A percentile compares a stretch with the other conserved stretches of the same genome.
These are phyloP conservation scores for Diplolepis rosae DNA, from an alignment of 2,888 invertebrate genomes.

Conservation along the genomic window DNA sequence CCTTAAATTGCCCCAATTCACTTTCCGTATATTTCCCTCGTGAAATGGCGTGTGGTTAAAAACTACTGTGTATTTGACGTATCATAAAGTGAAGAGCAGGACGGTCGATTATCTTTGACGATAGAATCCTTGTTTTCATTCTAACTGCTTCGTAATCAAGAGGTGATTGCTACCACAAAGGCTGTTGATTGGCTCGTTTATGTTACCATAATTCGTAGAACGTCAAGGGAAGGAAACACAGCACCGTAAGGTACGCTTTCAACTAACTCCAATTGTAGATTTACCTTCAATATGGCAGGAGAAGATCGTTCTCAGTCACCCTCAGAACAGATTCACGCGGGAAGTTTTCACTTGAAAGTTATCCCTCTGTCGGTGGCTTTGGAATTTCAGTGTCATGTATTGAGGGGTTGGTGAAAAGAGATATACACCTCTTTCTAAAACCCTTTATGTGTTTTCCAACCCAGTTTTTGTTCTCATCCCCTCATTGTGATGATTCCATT, in stretches of 20 bases:
- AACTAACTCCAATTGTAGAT: too few relatives aligned
- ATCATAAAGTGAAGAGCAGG: background rate
- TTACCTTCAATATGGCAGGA: conserved; percentile 34
- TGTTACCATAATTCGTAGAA: conserved; percentile 54
- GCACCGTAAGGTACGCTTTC: too few relatives aligned
- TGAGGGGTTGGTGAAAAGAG: conserved; percentile 4
- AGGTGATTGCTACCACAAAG: conserved; percentile 66
- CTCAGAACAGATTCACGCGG: conserved; percentile 44
- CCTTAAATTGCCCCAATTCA: background rate
- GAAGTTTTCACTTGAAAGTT: conserved; percentile 26
- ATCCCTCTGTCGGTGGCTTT: conserved; percentile 20
- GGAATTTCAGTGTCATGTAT: conserved; percentile 6
- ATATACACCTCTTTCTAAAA: background rate
- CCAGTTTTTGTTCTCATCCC: too few relatives aligned
- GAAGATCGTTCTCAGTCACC: conserved; percentile 29
- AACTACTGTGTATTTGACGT: background rate
- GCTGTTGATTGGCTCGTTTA: conserved; percentile 70
- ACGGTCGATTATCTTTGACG: conserved; percentile 37
- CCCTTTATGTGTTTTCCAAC: background rate
- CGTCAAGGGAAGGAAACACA: conserved; percentile 35
- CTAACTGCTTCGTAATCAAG: conserved; percentile 66
- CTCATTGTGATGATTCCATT: too few relatives aligned
- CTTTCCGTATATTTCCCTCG: background rate
- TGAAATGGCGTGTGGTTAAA: background rate
- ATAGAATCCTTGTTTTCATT: conserved; percentile 53